phyloP scores from a whole-genome alignment of 2,888 invertebrate genomes.

The Cerastoderma edule region DNA sequence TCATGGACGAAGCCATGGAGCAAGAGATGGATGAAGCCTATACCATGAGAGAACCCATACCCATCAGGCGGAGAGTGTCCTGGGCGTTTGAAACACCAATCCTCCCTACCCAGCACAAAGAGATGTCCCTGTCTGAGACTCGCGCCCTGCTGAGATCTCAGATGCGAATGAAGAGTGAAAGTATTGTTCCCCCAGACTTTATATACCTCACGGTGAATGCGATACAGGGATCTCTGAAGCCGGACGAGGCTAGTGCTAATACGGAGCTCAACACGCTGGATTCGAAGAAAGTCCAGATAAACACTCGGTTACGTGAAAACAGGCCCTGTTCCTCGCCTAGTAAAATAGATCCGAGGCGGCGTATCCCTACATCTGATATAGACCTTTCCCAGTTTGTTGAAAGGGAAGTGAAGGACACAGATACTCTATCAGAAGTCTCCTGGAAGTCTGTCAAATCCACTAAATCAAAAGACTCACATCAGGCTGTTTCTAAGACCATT shows the following conservation, averaged over 20 bases:
- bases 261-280: conserved; percentile 70
- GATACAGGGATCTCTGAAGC: conserved; percentile 77
- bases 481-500: conserved; percentile 59
- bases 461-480: conserved; percentile 67
- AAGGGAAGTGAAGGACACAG: conserved; percentile 59
- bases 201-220: conserved; percentile 81
- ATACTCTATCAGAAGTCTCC: conserved; percentile 69
- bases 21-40: conserved; percentile 56
- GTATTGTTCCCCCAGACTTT: conserved; percentile 80
- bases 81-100: conserved; percentile 82
- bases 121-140: conserved; percentile 79
- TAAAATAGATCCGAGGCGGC: conserved; percentile 80
- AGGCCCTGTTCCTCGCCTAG: conserved; percentile 81
- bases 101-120: conserved; percentile 69
- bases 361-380: conserved; percentile 75
- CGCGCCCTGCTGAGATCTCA: conserved; percentile 81
- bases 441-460: conserved; percentile 65
- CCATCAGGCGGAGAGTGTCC: conserved; percentile 75
- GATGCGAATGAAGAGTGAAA: conserved; percentile 78
- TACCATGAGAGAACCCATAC: conserved; percentile 49
- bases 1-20: conserved; percentile 68
- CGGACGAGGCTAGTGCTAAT: conserved; percentile 72
- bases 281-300: conserved; percentile 35
- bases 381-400: conserved; percentile 67
- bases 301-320: conserved; percentile 48